phyloP scores from a whole-genome alignment of 2,797 vertebrate genomes.

The Hypotaenidia okinawae region DNA sequence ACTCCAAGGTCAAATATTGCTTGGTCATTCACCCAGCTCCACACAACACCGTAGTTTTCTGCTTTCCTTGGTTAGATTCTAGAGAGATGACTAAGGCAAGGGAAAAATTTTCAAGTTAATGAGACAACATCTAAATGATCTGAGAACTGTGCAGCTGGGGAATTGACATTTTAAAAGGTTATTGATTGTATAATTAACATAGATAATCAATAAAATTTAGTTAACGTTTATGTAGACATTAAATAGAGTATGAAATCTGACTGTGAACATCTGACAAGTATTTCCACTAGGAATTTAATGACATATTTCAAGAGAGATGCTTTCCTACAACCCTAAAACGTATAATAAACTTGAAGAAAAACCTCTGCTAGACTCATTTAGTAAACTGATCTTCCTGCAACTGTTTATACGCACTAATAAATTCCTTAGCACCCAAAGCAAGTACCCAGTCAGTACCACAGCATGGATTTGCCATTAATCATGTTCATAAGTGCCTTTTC shows the following conservation, averaged over 20 bases:
- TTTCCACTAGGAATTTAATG: not conserved
- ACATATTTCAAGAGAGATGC: not conserved
- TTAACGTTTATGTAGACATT: not conserved
- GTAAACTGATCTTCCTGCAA: constrained; percentile 41
- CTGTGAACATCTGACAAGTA: not conserved
- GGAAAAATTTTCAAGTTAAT: not conserved
- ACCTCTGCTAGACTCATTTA: constrained; percentile 20
- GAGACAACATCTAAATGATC: not conserved
- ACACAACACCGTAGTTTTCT: not conserved
- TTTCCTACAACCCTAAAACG: not conserved
- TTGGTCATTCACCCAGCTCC: not conserved
- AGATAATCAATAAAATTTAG: constrained; percentile 12
- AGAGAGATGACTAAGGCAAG: not conserved
- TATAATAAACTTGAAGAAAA: not conserved
- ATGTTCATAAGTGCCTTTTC: not conserved
- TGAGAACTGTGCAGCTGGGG: not conserved
- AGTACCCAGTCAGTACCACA: not conserved
- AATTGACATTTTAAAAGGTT: constrained; percentile 27
- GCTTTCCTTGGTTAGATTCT: not conserved
- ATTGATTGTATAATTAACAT: not conserved
- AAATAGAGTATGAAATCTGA: not conserved
- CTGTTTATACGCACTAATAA: constrained; percentile 13
- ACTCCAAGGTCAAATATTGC: constrained; percentile 12
- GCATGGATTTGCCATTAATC: constrained; percentile 28
- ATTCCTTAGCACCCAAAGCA: constrained; percentile 37